Evolutionary conservation across 2,888 invertebrate genomes (phyloP).

Genomic region (Epinotia demarniana): DNA sequence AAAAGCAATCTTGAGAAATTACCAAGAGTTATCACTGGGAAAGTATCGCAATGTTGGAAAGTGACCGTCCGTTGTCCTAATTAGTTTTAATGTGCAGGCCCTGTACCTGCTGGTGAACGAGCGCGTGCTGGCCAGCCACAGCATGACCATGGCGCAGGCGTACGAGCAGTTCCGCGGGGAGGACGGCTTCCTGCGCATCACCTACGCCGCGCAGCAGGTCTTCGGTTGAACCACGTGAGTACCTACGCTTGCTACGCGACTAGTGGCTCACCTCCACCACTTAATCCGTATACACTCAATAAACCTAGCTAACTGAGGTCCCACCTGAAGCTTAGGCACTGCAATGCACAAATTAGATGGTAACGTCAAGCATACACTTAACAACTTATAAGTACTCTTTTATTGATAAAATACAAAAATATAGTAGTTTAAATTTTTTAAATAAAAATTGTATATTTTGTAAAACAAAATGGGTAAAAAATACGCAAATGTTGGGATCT

Average conservation of each 20-base stretch:
- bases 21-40: no score
- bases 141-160: constrained; percentile 92
- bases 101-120: constrained; percentile 93
- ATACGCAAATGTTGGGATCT: no score
- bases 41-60: no score
- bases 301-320: no score
- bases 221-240: constrained; percentile 71
- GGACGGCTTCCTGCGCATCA: constrained; percentile 94
- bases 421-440: no score
- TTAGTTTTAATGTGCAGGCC: constrained; percentile 75
- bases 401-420: no score
- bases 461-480: no score
- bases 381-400: no score
- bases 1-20: no score
- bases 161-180: constrained; percentile 90
- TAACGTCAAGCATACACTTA: not conserved
- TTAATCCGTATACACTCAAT: no score
- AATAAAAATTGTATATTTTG: no score
- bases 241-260: constrained; percentile 12
- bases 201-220: constrained; percentile 93
- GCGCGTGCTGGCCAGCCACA: constrained; percentile 90
- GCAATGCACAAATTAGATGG: not conserved
- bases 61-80: not conserved
- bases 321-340: not conserved
- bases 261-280: no score